These are phyloP conservation scores for Paracanthobrama guichenoti DNA, from an alignment of 2,113 vertebrate genomes.

Conservation along the genomic window DNA sequence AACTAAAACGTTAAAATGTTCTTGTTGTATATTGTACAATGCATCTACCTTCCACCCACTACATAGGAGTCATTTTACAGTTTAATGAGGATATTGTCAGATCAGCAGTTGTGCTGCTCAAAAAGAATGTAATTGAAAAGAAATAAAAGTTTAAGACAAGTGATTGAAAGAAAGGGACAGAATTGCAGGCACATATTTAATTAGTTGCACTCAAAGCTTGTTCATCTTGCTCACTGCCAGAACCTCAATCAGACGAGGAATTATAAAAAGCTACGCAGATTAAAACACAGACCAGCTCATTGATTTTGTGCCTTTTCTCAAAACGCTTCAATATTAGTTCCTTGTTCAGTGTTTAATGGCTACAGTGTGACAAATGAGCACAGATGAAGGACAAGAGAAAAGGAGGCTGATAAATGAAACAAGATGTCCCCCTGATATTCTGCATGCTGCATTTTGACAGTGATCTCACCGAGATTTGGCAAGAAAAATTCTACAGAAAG, in stretches of 20 bases:
- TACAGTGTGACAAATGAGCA: constrained; percentile 60
- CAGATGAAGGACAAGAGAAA: constrained; percentile 47
- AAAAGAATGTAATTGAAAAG: not conserved
- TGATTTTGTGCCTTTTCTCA: constrained; percentile 34
- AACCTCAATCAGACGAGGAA: not conserved
- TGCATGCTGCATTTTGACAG: not conserved
- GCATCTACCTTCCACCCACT: not conserved
- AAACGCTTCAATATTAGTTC: constrained; percentile 44
- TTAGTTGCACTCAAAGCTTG: not conserved
- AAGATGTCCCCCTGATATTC: not conserved
- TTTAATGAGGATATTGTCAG: not conserved
- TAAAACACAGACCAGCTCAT: constrained; percentile 38
- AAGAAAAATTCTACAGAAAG: not conserved
- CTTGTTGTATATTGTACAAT: not conserved
- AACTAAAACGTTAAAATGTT: constrained; percentile 56
- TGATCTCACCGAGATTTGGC: not conserved
- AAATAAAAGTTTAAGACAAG: not conserved
- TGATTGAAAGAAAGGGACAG: not conserved
- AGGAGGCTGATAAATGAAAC: constrained; percentile 20
- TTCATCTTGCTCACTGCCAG: not conserved
- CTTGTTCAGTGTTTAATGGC: constrained; percentile 59
- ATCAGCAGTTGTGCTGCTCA: not conserved
- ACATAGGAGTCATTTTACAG: not conserved
- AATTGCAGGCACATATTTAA: constrained; percentile 22
- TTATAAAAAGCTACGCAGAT: constrained; percentile 19